Evolutionary conservation across 2,797 vertebrate genomes (phyloP).

Genomic region (Sebastes aleutianus): DNA sequence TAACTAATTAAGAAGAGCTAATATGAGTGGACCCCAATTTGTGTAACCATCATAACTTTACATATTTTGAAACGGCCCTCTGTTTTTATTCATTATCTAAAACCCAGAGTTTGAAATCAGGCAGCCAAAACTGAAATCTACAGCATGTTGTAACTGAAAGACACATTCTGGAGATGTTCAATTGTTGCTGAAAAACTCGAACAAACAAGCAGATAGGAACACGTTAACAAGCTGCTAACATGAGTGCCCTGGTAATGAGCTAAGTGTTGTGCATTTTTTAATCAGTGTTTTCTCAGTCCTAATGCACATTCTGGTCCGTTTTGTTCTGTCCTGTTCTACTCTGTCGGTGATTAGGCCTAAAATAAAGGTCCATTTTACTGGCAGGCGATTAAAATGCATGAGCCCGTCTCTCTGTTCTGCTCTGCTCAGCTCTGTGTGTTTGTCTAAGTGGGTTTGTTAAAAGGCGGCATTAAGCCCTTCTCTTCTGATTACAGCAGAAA

Average conservation of each 20-base stretch:
- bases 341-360: slow-evolving; percentile 80
- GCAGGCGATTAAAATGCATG: slow-evolving; percentile 86
- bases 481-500: slow-evolving; percentile 86
- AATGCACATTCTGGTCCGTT: slow-evolving; percentile 61
- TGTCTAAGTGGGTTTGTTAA: slow-evolving; percentile 87
- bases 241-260: slow-evolving; percentile 60
- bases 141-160: slow-evolving; percentile 11
- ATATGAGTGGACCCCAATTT: background rate
- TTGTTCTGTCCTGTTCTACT: slow-evolving; percentile 73
- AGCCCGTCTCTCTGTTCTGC: slow-evolving; percentile 75
- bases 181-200: slow-evolving; percentile 30
- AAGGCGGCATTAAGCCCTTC: slow-evolving; percentile 87
- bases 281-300: slow-evolving; percentile 59
- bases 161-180: slow-evolving; percentile 21
- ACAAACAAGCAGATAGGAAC: slow-evolving; percentile 39
- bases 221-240: slow-evolving; percentile 66
- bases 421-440: slow-evolving; percentile 79
- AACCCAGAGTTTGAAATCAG: slow-evolving; percentile 1
- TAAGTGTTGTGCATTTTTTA: slow-evolving; percentile 62
- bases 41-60: slow-evolving; percentile 4
- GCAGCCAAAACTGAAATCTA: slow-evolving; percentile 10
- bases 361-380: slow-evolving; percentile 81
- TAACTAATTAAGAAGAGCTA: background rate
- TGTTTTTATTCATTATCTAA: slow-evolving; percentile 7
- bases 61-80: background rate